Evolutionary conservation across 2,888 invertebrate species (phyloP), one percentile per base, ranked within the genome.

Genomic region (Carterocephalus palaemon): DNA sequence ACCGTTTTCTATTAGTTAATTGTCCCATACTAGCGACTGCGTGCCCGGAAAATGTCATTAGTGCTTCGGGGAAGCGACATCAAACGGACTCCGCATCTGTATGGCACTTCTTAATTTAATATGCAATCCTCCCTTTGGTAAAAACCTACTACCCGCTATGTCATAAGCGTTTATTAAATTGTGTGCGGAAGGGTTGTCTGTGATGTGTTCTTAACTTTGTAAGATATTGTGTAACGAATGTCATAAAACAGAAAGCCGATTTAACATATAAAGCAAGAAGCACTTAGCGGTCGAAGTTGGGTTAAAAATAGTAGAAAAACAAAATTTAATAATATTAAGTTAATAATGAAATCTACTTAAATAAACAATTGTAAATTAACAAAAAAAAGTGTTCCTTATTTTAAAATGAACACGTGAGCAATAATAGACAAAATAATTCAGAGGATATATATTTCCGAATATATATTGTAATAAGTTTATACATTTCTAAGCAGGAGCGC

Each of bases 41-140:
- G 61, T 63, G 59, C 67, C 70, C 63, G 68, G 74, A 75, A 82
- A 85, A 85, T 83, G 76, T 79, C 75, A 81, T 83, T 83, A 84
- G 69, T 67, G 68, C 70, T 67, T 63, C 64, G 73, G 67, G 64
- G 64, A 70, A 67, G 67, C 69, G 63, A 83, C 80, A 79, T 85
- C 84, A 85, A 84, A 83, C 83, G 80, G 77, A 78, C 74, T 75
- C 63, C 64, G 67, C 72, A 73, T 75, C 70, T 70, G 70, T 73
- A 76, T 70, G 70, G 64, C 64, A 71, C 70, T 75, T 75, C 65
- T 64, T 83, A 80, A 84, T 80, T 83, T 78, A 81, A 85, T 85
- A 77, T 74, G 68, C 70, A 62, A 70, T 70, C 72, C 70, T 73
- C 74, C 75, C 72, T 64, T 62, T 67, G 66, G 69, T 77, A 81